phyloP scores from a whole-genome alignment of 2,888 invertebrate genomes.

The Ligdia adustata region DNA sequence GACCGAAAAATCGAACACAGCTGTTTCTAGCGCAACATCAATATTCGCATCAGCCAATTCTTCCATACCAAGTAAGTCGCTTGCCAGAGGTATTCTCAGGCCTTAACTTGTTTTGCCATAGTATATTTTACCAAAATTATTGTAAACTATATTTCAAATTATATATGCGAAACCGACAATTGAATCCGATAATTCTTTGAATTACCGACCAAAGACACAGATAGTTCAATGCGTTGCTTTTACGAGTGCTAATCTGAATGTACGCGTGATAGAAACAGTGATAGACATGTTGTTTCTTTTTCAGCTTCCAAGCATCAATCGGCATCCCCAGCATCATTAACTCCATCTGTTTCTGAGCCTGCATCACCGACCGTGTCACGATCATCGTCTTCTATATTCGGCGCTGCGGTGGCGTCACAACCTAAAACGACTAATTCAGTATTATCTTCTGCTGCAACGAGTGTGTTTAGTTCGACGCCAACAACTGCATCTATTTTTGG shows the following conservation, averaged over 20 bases:
- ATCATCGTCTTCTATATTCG: slow-evolving; percentile 56
- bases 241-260: no score
- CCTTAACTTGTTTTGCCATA: no score
- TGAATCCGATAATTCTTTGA: no score
- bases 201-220: no score
- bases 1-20: slow-evolving; percentile 31
- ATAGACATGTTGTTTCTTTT: slow-evolving; percentile 35
- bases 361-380: slow-evolving; percentile 32
- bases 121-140: no score
- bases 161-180: no score
- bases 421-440: slow-evolving; percentile 36
- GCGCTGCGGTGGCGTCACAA: slow-evolving; percentile 46
- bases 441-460: slow-evolving; percentile 39
- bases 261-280: no score
- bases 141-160: no score
- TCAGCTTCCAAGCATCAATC: slow-evolving; percentile 46
- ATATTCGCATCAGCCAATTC: slow-evolving; percentile 38
- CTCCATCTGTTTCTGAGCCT: slow-evolving; percentile 25
- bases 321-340: slow-evolving; percentile 26
- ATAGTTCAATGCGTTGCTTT: no score
- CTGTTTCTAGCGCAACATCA: slow-evolving; percentile 30
- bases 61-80: slow-evolving; percentile 27
- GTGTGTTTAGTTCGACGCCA: slow-evolving; percentile 36
- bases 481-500: slow-evolving; percentile 27
- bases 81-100: no score